phyloP scores from a whole-genome alignment of 1,140 invertebrate genomes.

The Lepidurus apus region DNA sequence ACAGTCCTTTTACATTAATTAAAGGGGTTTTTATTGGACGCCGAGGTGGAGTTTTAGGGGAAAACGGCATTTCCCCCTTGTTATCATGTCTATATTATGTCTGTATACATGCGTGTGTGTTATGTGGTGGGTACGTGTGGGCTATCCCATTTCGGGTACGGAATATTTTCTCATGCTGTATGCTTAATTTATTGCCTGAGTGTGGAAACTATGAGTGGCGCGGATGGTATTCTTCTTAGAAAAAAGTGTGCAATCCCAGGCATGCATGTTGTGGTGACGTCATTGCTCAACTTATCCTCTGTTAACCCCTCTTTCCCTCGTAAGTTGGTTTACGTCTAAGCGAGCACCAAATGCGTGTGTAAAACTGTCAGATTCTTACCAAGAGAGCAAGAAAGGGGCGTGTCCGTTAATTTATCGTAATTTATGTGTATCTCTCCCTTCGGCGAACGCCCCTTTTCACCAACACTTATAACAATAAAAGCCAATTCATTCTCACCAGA shows the following conservation, averaged over 20 bases:
- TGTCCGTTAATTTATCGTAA: not conserved
- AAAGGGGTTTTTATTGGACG: not conserved
- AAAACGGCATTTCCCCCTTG: not conserved
- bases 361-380: not conserved
- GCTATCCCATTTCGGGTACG: not conserved
- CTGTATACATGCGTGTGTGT: not conserved
- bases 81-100: not conserved
- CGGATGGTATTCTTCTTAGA: not conserved
- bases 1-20: not conserved
- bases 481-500: not conserved
- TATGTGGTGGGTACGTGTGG: not conserved
- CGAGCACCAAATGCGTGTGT: not conserved
- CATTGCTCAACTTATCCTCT: conserved; percentile 8
- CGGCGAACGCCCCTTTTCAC: not conserved
- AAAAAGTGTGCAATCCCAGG: not conserved
- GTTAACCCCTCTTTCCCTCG: not conserved
- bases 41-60: not conserved
- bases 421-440: not conserved
- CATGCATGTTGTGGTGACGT: conserved; percentile 2
- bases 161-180: not conserved
- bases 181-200: not conserved
- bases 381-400: not conserved
- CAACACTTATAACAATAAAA: not conserved
- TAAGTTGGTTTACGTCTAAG: not conserved
- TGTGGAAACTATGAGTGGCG: not conserved